Percentiles rank a stretch among this genome's conserved stretches.
These are phyloP conservation scores for Tubiluchus corallicola DNA, from an alignment of 2,888 invertebrate genomes.

Conservation along the genomic window DNA sequence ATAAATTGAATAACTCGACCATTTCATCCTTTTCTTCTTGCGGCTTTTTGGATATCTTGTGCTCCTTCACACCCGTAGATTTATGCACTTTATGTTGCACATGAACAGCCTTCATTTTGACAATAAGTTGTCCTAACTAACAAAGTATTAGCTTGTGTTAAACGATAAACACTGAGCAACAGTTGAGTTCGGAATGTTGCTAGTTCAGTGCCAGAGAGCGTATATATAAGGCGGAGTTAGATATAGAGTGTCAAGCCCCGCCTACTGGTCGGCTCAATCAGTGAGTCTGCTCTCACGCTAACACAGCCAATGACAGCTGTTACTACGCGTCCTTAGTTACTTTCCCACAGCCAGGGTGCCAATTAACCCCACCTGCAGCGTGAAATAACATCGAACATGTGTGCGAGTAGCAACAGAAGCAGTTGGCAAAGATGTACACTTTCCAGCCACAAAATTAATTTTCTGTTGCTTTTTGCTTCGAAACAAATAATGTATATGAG, in stretches of 20 bases:
- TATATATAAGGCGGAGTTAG: background rate
- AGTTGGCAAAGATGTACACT: too few species aligned
- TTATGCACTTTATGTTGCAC: background rate
- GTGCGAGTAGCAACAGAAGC: too few species aligned
- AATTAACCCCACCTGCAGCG: background rate
- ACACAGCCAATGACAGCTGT: background rate
- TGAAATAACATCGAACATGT: background rate
- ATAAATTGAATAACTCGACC: background rate
- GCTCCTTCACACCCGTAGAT: background rate
- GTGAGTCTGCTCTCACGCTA: background rate
- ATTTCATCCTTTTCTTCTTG: background rate
- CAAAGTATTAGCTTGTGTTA: too few species aligned
- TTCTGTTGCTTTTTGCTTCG: too few species aligned
- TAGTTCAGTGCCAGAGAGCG: background rate
- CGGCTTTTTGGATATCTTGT: background rate
- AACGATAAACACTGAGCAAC: background rate
- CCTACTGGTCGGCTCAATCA: too few species aligned
- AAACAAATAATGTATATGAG: too few species aligned
- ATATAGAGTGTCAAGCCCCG: too few species aligned
- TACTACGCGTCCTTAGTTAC: background rate
- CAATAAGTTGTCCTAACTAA: background rate
- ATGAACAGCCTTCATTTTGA: background rate
- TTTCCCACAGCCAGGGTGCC: background rate
- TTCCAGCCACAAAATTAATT: too few species aligned
- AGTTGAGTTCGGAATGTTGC: background rate